These are phyloP conservation scores for Columbina picui DNA, from an alignment of 2,113 vertebrate genomes.

Conservation along the genomic window DNA sequence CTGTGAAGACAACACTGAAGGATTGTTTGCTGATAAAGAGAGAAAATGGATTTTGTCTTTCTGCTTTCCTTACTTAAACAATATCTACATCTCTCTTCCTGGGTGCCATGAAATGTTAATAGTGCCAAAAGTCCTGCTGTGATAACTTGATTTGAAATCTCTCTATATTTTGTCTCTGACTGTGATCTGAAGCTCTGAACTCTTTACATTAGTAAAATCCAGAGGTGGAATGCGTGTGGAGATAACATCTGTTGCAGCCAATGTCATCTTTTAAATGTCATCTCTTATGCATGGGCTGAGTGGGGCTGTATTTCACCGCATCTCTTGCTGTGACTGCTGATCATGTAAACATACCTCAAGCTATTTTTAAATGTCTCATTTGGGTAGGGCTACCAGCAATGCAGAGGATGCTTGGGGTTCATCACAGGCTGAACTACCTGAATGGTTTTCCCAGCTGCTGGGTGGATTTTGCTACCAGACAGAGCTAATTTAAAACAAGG, in stretches of 20 bases:
- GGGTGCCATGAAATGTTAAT: not conserved
- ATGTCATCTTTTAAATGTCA: not conserved
- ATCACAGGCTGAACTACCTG: not conserved
- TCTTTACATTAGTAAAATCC: slow-evolving; percentile 16
- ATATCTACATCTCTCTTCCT: not conserved
- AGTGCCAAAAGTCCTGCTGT: not conserved
- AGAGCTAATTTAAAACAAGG: not conserved
- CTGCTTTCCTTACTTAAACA: not conserved
- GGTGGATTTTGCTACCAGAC: not conserved
- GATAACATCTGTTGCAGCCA: not conserved
- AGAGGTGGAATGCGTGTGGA: slow-evolving; percentile 12
- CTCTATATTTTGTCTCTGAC: not conserved
- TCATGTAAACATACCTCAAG: not conserved
- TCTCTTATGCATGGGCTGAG: not conserved
- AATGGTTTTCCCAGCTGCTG: not conserved
- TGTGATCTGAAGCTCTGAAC: slow-evolving; percentile 20
- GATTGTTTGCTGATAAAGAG: not conserved
- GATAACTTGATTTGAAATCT: slow-evolving; percentile 30
- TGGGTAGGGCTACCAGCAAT: not conserved
- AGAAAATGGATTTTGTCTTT: not conserved
- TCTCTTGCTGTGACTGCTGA: slow-evolving; percentile 7
- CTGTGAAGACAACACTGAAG: not conserved
- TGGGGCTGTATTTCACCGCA: not conserved
- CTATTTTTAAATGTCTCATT: not conserved
- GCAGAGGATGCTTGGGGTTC: not conserved